phyloP scores from a whole-genome alignment of 2,888 invertebrate genomes.

The Platycheirus albimanus region DNA sequence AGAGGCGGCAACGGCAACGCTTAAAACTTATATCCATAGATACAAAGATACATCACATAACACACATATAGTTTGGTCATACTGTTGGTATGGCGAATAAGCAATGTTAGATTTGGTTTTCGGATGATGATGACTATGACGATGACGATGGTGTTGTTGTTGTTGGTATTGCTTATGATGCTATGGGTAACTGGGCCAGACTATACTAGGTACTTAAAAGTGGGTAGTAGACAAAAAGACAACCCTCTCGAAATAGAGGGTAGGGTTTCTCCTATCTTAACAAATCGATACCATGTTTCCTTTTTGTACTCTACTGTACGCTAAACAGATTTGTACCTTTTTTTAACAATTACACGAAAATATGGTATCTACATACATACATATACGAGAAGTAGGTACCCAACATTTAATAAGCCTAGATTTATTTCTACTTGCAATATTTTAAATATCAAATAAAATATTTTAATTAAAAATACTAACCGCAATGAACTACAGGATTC shows the following conservation, averaged over 20 bases:
- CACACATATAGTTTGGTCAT: constrained; percentile 59
- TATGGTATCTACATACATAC: too few species aligned
- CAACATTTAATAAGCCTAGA: constrained; percentile 20
- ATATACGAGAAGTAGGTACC: constrained; percentile 5
- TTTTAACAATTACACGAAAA: constrained; percentile 23
- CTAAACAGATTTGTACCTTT: constrained; percentile 41
- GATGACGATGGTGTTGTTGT: constrained; percentile 74
- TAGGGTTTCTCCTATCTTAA: constrained; percentile 62
- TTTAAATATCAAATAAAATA: constrained; percentile 17
- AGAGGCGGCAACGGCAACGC: constrained; percentile 46
- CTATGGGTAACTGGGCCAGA: constrained; percentile 67
- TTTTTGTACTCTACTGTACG: constrained; percentile 73
- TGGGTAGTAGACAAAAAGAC: constrained; percentile 69
- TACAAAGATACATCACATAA: constrained; percentile 51
- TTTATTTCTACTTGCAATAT: constrained; percentile 15
- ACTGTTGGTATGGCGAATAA: constrained; percentile 57
- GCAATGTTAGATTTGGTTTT: constrained; percentile 74
- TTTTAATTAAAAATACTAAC: neutral
- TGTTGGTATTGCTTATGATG: constrained; percentile 72
- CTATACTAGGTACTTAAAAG: constrained; percentile 54
- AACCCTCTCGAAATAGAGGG: constrained; percentile 49
- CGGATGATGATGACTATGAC: constrained; percentile 78
- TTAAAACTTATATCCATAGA: constrained; percentile 62
- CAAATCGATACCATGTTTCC: constrained; percentile 75
- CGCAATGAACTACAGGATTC: too few species aligned